These are phyloP conservation scores for Excalfactoria chinensis DNA, from an alignment of 2,113 vertebrate species.

Conservation along the genomic window DNA sequence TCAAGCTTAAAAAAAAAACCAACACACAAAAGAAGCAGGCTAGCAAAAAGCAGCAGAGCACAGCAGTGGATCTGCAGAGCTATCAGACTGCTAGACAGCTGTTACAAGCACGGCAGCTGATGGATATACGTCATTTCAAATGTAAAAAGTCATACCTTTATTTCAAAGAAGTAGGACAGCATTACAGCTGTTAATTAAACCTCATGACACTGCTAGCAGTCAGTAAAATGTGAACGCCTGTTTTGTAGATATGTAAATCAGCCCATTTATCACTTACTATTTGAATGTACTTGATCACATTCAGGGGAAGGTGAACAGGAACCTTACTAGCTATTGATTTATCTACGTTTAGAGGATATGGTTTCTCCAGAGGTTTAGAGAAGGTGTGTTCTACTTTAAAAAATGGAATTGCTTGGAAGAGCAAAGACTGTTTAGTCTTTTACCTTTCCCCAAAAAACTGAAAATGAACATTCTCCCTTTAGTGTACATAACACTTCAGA, in stretches of 20 bases:
- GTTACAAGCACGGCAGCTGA: slow-evolving; percentile 32
- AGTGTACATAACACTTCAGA: background rate
- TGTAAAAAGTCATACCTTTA: slow-evolving; percentile 41
- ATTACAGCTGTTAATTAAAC: slow-evolving; percentile 59
- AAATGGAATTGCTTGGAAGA: background rate
- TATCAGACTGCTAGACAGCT: slow-evolving; percentile 48
- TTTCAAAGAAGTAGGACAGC: slow-evolving; percentile 21
- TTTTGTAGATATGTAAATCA: slow-evolving; percentile 61
- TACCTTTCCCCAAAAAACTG: background rate
- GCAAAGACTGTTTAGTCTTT: background rate
- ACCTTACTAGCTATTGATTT: slow-evolving; percentile 34
- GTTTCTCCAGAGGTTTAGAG: background rate
- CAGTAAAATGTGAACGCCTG: slow-evolving; percentile 45
- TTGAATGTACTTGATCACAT: slow-evolving; percentile 36
- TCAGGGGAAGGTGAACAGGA: slow-evolving; percentile 32
- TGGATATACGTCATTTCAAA: slow-evolving; percentile 32
- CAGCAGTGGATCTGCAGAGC: slow-evolving; percentile 37
- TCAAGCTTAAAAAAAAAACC: background rate
- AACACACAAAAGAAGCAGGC: background rate
- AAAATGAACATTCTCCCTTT: background rate
- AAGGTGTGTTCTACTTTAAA: background rate
- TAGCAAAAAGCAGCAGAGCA: slow-evolving; percentile 38
- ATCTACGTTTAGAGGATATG: background rate
- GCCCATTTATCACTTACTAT: slow-evolving; percentile 47
- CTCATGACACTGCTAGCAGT: slow-evolving; percentile 28